Evolutionary conservation across 2,888 invertebrate species (phyloP), one percentile per base, ranked within the genome.

Genomic region (Lasioglossum figueresi): DNA sequence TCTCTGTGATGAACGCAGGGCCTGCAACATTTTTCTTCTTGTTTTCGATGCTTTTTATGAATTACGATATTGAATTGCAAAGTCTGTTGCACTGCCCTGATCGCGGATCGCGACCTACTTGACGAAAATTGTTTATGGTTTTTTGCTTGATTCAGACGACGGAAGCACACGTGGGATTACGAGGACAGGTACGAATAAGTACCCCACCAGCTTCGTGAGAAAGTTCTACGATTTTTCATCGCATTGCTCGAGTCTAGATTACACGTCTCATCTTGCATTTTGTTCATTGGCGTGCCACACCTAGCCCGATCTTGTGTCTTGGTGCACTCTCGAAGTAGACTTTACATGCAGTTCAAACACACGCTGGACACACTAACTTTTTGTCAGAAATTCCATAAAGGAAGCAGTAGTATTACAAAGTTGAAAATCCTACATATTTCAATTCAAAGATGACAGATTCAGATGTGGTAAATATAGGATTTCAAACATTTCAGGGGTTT

Each of bases 151-250:
- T 95, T 94, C 94, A 95, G 96, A 94, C 95, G 96, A 93, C 95
- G 95, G 95, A 96, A 96, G 94, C 95, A 95, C 93, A 95, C 95
- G 89, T 96, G 96, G 96, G 95, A 96, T 93, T 95, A 95, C 93
- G 95, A 96, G 89, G 96, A 96, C 95, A 96, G 96, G 96, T 96
- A 96, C 90, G 90, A 86, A 84, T 78, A 56, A 79, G 88, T 85
- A 86, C 79, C 79, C 76, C 83, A 83, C 87, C 73, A 79, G 75
- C 83, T 48, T 85, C 87, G 86, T 90, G 89, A 90, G 88, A 86
- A 84, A 80, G 48, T 80, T 88, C 81, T 82, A 80, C 27, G 83
- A 89, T 84, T 71, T 63, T 70, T 66, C 71, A 84, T 72, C 79
- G 73, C 83, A 78, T 79, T 34, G 68, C 66, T 71, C 63, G 16